Base-by-base conservation (phyloP, 2,888 invertebrate genomes). In the Acleris holmiana region DNA sequence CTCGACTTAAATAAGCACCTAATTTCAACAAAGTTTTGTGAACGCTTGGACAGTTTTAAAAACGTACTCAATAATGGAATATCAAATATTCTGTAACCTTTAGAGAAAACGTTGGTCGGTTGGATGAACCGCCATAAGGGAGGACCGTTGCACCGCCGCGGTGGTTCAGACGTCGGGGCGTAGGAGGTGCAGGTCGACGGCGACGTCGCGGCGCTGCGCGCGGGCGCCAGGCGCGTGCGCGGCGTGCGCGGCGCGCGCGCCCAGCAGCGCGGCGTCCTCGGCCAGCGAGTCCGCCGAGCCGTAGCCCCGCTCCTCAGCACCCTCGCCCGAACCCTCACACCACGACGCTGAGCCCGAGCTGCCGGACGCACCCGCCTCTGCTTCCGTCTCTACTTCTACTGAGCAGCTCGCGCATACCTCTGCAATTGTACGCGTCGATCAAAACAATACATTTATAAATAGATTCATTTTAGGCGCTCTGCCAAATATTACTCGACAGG, bases 211-310 rank as follows among this genome's bases (percentile, higher is more conserved):
- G 56, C 89, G 84, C 70, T 86, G 85, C 54, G 79, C 77, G 67
- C 91, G 88, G 66, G 82, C 69, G 54, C 85, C 71, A 58, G 80
- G 82, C 53, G 77, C 76, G 50, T 78, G 85, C 51, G 69, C 69
- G n/a, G 55, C 29, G n/a, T n/a, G n/a, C n/a, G 77, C 87, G 49
- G 78, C 87, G 48, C 90, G 53, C 53, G 53, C 53, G 53, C 53
- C 89, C 18, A 91, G 84, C 68, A 91, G 78, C 55, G 91, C 91
- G 6, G 91, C 85, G 73, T 91, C 91, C 73, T 86, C 94, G 71
- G 84, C 94, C 77, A 90, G 82, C 56, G 93, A 93, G 79, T 93
- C 93, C 1, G 88, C 93, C 61, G 93, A 93, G 51, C 93, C 94
- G 71, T 93, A 94, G 50, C 93, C 94, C 40, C 89, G 84, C 76